phyloP scores from a whole-genome alignment of 2,113 vertebrate species.

The Neodontobutis hainanensis region DNA sequence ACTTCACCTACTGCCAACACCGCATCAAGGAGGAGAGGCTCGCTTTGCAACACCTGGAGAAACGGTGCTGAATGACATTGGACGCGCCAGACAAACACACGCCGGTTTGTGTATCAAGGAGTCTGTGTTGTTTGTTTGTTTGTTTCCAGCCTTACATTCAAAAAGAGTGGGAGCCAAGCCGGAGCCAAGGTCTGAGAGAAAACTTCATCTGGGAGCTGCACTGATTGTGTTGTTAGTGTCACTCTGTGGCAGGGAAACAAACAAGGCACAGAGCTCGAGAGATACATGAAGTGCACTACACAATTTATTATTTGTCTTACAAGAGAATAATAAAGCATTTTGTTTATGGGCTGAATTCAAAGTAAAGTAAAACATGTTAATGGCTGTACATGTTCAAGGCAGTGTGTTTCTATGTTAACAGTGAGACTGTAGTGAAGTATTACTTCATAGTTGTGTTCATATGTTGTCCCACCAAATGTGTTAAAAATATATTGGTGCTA shows the following conservation, averaged over 20 bases:
- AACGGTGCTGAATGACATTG: neutral
- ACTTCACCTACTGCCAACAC: conserved; percentile 34
- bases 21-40: conserved; percentile 10
- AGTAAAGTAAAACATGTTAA: too few species aligned
- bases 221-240: conserved; percentile 1
- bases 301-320: too few species aligned
- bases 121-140: conserved; percentile 13
- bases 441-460: too few species aligned
- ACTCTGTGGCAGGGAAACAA: neutral
- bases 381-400: too few species aligned
- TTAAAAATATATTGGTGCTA: too few species aligned
- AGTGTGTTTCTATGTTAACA: too few species aligned
- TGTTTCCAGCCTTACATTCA: neutral
- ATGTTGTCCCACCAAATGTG: too few species aligned
- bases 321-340: too few species aligned
- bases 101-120: neutral
- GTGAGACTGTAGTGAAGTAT: too few species aligned
- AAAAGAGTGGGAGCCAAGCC: neutral
- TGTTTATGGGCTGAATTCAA: too few species aligned
- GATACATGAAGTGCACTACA: too few species aligned
- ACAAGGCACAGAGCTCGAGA: too few species aligned
- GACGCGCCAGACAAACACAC: conserved; percentile 17
- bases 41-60: conserved; percentile 18
- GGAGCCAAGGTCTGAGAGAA: neutral
- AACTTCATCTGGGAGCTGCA: conserved; percentile 1